These are phyloP conservation scores for Tarsius wallacei DNA, from an alignment of 2,797 vertebrate genomes.

Conservation along the genomic window DNA sequence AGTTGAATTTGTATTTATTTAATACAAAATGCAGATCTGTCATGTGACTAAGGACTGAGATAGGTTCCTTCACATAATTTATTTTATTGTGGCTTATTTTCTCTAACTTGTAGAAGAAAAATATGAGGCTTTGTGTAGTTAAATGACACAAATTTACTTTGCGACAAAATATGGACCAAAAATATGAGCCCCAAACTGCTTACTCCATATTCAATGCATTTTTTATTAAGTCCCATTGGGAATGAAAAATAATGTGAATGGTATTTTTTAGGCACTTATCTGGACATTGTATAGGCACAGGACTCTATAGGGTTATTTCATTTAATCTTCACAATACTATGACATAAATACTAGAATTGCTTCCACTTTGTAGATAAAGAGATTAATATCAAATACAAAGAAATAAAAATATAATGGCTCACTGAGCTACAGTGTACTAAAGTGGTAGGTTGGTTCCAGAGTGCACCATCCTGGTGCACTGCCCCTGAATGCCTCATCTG, in stretches of 20 bases:
- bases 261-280: not conserved
- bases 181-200: not conserved
- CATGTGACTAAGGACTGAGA: not conserved
- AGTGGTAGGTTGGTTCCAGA: not conserved
- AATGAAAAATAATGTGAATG: not conserved
- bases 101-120: not conserved
- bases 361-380: not conserved
- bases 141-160: constrained; percentile 5
- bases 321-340: not conserved
- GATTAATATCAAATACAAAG: not conserved
- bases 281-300: not conserved
- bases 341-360: not conserved
- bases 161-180: not conserved
- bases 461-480: accelerated
- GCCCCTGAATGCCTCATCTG: not conserved
- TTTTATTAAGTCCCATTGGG: constrained; percentile 45
- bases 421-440: not conserved
- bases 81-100: constrained; percentile 1
- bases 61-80: not conserved
- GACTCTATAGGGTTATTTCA: not conserved
- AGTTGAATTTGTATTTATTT: constrained; percentile 14
- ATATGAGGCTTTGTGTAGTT: not conserved
- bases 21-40: not conserved
- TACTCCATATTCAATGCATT: not conserved
- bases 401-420: not conserved